A percentile compares a stretch with the other conserved stretches of the same genome.
phyloP scores from a whole-genome alignment of 1,140 invertebrate species.

The Scaptomyza pallida region DNA sequence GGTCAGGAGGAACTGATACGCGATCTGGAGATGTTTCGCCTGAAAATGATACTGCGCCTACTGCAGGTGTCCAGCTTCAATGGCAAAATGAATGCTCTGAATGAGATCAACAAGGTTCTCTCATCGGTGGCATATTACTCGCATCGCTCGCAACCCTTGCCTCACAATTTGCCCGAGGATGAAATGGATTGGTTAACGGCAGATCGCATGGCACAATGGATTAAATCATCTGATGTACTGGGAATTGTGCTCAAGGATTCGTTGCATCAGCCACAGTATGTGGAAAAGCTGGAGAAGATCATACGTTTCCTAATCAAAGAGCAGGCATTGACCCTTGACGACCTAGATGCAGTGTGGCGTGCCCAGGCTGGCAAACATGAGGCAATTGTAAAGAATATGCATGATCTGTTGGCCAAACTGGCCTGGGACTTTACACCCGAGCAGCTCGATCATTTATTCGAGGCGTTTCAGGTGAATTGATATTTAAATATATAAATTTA shows the following conservation, averaged over 20 bases:
- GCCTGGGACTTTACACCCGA: conserved; percentile 99
- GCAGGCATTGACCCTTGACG: conserved; percentile 94
- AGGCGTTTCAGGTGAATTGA: conserved; percentile 94
- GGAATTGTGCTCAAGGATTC: conserved; percentile 98
- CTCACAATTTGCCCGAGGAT: conserved; percentile 84
- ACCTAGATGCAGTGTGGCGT: conserved; percentile 97
- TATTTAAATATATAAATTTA: too few relatives aligned
- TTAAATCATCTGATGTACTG: conserved; percentile 97
- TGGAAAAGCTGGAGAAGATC: conserved; percentile 99
- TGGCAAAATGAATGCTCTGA: conserved; percentile 99
- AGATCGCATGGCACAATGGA: conserved; percentile 98
- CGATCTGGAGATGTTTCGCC: conserved; percentile 96
- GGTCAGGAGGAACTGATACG: conserved; percentile 93
- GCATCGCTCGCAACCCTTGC: conserved; percentile 87
- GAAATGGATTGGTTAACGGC: conserved; percentile 98
- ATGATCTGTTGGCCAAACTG: conserved; percentile 97
- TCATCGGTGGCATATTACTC: conserved; percentile 95
- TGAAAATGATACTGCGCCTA: conserved; percentile 98
- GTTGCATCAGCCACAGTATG: conserved; percentile 98
- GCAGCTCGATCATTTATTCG: conserved; percentile 98
- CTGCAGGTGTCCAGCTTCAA: conserved; percentile 99
- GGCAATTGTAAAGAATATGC: conserved; percentile 98
- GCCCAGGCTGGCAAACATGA: conserved; percentile 98
- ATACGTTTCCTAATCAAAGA: conserved; percentile 98
- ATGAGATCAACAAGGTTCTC: conserved; percentile 99